A percentile compares a stretch with the other conserved stretches of the same genome.
These are phyloP conservation scores for Aratinga solstitialis DNA, from an alignment of 2,797 vertebrate genomes.

Conservation along the genomic window DNA sequence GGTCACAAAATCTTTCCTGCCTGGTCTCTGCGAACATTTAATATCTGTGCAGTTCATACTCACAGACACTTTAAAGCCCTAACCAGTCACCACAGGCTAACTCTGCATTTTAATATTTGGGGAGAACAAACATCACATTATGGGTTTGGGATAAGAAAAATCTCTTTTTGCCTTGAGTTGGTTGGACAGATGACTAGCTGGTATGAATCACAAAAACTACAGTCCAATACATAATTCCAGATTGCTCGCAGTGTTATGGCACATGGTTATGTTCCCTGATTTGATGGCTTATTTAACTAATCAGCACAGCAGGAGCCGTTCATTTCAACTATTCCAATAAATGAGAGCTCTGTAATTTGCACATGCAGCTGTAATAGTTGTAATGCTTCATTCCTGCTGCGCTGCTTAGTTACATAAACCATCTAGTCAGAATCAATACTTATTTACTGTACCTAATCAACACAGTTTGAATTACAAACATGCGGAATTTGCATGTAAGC, in stretches of 20 bases:
- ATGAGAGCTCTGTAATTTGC: slow-evolving; percentile 62
- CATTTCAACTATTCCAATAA: slow-evolving; percentile 60
- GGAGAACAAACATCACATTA: background rate
- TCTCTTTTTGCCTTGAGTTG: background rate
- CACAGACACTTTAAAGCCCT: background rate
- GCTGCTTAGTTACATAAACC: slow-evolving; percentile 65
- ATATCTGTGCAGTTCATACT: background rate
- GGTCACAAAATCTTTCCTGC: background rate
- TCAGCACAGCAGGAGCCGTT: slow-evolving; percentile 64
- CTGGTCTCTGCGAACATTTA: background rate
- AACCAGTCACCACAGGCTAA: background rate
- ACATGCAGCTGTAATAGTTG: slow-evolving; percentile 66
- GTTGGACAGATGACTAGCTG: background rate
- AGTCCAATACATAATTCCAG: slow-evolving; percentile 43
- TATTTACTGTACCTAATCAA: slow-evolving; percentile 70
- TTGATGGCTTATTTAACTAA: slow-evolving; percentile 71
- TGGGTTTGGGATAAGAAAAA: slow-evolving; percentile 16
- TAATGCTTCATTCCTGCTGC: slow-evolving; percentile 54
- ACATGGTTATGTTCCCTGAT: slow-evolving; percentile 59
- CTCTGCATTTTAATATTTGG: background rate
- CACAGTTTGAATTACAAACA: slow-evolving; percentile 57
- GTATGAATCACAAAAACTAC: slow-evolving; percentile 28
- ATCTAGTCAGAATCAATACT: slow-evolving; percentile 67
- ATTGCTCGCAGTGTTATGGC: background rate
- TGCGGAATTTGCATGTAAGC: slow-evolving; percentile 21